These are phyloP conservation scores for Periphyllus acericola DNA, from an alignment of 2,888 invertebrate genomes.

Conservation along the genomic window DNA sequence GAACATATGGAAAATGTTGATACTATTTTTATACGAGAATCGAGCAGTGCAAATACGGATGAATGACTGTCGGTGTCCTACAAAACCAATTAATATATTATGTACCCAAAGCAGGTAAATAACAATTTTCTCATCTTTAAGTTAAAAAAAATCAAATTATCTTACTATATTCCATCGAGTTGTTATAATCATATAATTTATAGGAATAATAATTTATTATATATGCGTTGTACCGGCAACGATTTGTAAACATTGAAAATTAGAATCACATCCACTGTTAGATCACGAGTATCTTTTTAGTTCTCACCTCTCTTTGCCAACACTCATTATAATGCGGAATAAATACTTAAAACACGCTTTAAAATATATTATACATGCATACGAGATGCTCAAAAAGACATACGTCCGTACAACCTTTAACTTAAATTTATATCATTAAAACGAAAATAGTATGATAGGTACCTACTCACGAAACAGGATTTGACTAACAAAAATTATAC, in stretches of 20 bases:
- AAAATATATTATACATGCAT: no score
- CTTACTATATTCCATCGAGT: background rate
- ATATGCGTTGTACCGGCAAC: no score
- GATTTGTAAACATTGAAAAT: no score
- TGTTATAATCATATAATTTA: background rate
- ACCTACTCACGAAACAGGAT: background rate
- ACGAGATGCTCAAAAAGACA: no score
- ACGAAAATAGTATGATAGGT: no score
- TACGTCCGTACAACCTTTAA: no score
- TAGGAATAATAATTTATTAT: background rate
- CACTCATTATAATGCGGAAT: no score
- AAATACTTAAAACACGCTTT: no score
- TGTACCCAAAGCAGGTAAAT: background rate
- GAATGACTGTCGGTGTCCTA: conserved; percentile 27
- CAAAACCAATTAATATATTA: background rate
- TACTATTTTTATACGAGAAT: conserved; percentile 20
- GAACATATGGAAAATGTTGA: background rate
- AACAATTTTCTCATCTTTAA: background rate
- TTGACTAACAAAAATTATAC: background rate
- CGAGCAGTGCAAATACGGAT: background rate
- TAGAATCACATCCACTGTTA: no score
- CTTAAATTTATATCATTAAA: no score
- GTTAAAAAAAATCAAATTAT: background rate
- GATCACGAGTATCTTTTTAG: no score
- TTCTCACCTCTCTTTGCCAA: no score